A percentile compares a stretch with the other conserved stretches of the same genome.
These are phyloP conservation scores for Catharus ustulatus DNA, from an alignment of 2,797 vertebrate species.

Conservation along the genomic window DNA sequence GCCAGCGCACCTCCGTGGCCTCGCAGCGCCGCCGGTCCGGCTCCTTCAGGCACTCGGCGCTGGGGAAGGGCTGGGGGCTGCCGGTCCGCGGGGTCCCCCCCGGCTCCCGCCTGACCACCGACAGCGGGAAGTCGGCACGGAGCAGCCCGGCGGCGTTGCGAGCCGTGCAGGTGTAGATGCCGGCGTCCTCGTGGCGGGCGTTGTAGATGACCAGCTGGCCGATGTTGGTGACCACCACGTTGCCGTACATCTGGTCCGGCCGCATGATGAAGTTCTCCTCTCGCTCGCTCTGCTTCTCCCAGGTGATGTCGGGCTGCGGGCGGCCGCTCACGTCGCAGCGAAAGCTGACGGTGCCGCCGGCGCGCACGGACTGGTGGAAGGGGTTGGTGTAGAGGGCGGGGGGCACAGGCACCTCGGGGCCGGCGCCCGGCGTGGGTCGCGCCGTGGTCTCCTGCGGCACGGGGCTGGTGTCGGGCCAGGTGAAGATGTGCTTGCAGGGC, in stretches of 20 bases:
- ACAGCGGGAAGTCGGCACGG: conserved; percentile 90
- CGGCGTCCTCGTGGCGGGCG: conserved; percentile 88
- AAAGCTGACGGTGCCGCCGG: conserved; percentile 91
- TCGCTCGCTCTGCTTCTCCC: conserved; percentile 93
- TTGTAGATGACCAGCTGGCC: conserved; percentile 97
- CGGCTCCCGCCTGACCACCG: conserved; percentile 83
- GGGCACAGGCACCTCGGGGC: conserved; percentile 78
- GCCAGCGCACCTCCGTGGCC: conserved; percentile 84
- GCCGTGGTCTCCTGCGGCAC: conserved; percentile 86
- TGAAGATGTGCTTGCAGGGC: conserved; percentile 89
- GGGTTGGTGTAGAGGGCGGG: conserved; percentile 91
- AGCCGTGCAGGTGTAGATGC: conserved; percentile 92
- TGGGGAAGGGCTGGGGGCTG: conserved; percentile 75
- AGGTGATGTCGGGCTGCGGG: conserved; percentile 90
- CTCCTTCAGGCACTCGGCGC: conserved; percentile 84
- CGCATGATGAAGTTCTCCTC: conserved; percentile 89
- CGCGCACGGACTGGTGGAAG: conserved; percentile 85
- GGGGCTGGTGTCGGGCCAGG: conserved; percentile 87
- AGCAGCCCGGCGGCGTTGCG: conserved; percentile 87
- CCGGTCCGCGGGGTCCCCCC: not conserved
- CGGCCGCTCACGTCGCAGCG: conserved; percentile 90
- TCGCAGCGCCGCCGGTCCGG: conserved; percentile 80
- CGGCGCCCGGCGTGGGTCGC: conserved; percentile 81
- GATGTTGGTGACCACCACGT: conserved; percentile 95
- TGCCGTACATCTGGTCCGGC: conserved; percentile 97